Evolutionary conservation across 2,113 vertebrate species (phyloP), one percentile per base, ranked within the genome.

Genomic region (Brachypteracias leptosomus): DNA sequence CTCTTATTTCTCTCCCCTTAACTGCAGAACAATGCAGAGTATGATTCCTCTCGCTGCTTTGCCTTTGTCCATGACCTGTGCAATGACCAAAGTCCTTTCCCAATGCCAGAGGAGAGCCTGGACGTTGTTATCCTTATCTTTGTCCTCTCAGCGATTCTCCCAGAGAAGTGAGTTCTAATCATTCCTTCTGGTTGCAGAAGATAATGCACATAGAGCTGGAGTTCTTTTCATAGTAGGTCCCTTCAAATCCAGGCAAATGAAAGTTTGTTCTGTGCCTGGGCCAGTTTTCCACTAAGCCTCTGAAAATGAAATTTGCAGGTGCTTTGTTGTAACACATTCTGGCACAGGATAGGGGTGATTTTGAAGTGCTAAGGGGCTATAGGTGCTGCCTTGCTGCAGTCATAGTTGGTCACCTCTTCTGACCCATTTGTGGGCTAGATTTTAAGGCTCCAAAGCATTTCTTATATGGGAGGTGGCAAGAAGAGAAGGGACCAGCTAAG

Each of bases 61-160:
- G 99, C 98, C 3, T 99, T 99, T 85, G 98, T 99, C 95, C 99
- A 99, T 0, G 98, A 99, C 94, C 95, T 99, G 74, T 99, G 99
- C 90, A 97, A 98, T 46, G 98, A 96, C 68, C 97, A 97, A 59
- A 97, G 97, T 57, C 91, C 93, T 73, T 99, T 98, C 95, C 99
- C 99, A 10, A 42, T 99, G 92, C 99, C 99, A 15, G 93, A 98
- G 2, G 97, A 96, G 83, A 99, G 98, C 91, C 98, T 99, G 44
- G 99, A 99, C 38, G 89, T 99, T 90, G 97, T 99, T 35, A 98
- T 99, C 90, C 98, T 99, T 70, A 99, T 99, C 96, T 99, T 99
- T 95, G 99, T 99, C 77, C 98, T 99, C 55, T 99, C 99, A 33
- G 98, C 99, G 2, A 85, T 99, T 96, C 98, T 98, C 96, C 99